Evolutionary conservation across 2,113 vertebrate genomes (phyloP).

Genomic region (Rhinoptilus africanus): DNA sequence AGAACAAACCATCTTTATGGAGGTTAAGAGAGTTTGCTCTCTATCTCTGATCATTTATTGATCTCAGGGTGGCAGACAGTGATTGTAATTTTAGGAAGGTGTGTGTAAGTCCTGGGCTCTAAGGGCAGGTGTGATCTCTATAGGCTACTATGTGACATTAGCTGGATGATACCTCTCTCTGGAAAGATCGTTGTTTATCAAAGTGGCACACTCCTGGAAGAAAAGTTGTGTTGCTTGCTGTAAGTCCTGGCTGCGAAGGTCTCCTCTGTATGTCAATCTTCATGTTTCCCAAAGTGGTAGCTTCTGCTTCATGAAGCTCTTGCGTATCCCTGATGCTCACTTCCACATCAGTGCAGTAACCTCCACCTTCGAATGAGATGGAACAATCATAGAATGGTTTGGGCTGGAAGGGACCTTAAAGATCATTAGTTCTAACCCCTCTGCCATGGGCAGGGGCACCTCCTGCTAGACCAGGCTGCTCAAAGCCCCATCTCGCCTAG

Average conservation of each 20-base stretch:
- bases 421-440: too few relatives aligned
- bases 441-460: too few relatives aligned
- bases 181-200: background rate
- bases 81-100: background rate
- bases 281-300: background rate
- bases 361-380: background rate
- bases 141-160: background rate
- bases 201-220: background rate
- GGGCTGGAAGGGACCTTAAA: too few relatives aligned
- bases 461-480: too few relatives aligned
- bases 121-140: background rate
- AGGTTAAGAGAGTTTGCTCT: background rate
- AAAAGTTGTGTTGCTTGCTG: background rate
- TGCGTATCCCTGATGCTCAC: background rate
- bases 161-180: background rate
- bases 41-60: background rate
- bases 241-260: background rate
- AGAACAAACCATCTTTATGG: background rate
- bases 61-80: accelerated
- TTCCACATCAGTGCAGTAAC: background rate
- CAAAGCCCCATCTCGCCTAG: too few relatives aligned
- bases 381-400: background rate
- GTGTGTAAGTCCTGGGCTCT: background rate
- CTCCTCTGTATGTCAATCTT: background rate
- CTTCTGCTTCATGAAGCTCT: accelerated